phyloP scores from a whole-genome alignment of 2,797 vertebrate genomes.

The Nyctibius grandis region DNA sequence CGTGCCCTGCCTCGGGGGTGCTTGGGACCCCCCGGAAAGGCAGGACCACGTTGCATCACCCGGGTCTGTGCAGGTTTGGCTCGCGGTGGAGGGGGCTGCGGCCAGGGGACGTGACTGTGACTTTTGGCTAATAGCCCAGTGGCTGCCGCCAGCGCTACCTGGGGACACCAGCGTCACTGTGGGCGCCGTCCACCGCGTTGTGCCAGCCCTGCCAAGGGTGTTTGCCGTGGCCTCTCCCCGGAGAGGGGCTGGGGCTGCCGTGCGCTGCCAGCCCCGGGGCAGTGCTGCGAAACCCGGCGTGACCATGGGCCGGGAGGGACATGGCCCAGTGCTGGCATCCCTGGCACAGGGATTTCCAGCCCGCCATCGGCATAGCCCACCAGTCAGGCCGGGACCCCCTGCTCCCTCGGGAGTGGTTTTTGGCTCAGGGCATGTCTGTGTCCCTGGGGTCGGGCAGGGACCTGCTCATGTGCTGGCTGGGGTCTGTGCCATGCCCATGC shows the following conservation, averaged over 20 bases:
- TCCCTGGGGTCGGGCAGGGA: background rate
- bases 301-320: background rate
- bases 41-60: background rate
- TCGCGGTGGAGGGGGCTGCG: rapidly evolving
- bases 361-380: rapidly evolving
- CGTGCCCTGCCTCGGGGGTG: rapidly evolving
- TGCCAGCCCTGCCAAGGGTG: background rate
- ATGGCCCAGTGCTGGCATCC: rapidly evolving
- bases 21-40: rapidly evolving
- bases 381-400: rapidly evolving
- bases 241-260: rapidly evolving
- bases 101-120: rapidly evolving
- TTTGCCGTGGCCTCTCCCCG: background rate
- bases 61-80: background rate
- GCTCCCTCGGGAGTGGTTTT: background rate
- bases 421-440: background rate
- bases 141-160: background rate
- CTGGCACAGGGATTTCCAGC: background rate
- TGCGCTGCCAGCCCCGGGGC: background rate
- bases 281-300: rapidly evolving
- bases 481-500: rapidly evolving
- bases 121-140: background rate
- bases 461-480: background rate
- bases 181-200: background rate
- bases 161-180: background rate